Evolutionary conservation across 2,888 invertebrate species (phyloP).

Genomic region (Cremastobaeus sp.): DNA sequence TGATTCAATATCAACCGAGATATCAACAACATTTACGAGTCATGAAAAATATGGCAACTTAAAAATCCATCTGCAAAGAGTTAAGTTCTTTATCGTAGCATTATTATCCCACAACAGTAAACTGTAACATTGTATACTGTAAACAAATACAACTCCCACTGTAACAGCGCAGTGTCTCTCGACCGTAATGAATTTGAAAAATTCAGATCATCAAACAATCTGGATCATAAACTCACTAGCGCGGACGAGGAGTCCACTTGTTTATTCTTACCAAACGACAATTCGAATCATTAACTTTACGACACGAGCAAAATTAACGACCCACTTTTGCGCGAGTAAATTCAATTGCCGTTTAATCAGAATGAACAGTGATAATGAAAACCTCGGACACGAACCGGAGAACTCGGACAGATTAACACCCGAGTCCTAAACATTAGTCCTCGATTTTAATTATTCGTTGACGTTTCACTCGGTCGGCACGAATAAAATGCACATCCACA

Average conservation of each 20-base stretch:
- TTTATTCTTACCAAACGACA: conserved; percentile 8
- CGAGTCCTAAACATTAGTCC: conserved; percentile 44
- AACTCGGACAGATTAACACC: conserved; percentile 38
- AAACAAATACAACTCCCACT: no score
- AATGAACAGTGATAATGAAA: no score
- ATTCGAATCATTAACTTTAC: conserved; percentile 23
- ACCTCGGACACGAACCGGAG: not conserved
- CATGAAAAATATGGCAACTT: no score
- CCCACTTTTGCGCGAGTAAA: conserved; percentile 23
- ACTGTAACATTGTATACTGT: no score
- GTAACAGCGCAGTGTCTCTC: no score
- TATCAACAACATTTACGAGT: no score
- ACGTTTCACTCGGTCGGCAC: conserved; percentile 45
- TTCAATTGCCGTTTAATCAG: conserved; percentile 29
- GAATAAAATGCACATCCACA: conserved; percentile 44
- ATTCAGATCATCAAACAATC: not conserved
- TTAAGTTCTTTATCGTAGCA: no score
- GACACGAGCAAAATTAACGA: conserved; percentile 23
- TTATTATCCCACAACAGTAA: no score
- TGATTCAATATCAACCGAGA: no score
- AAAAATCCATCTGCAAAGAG: no score
- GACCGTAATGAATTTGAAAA: no score
- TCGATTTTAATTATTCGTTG: conserved; percentile 46
- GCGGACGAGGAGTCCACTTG: conserved; percentile 4
- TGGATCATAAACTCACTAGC: not conserved